Evolutionary conservation across 1,140 invertebrate genomes (phyloP).

Genomic region (Melipona quadrifasciata): DNA sequence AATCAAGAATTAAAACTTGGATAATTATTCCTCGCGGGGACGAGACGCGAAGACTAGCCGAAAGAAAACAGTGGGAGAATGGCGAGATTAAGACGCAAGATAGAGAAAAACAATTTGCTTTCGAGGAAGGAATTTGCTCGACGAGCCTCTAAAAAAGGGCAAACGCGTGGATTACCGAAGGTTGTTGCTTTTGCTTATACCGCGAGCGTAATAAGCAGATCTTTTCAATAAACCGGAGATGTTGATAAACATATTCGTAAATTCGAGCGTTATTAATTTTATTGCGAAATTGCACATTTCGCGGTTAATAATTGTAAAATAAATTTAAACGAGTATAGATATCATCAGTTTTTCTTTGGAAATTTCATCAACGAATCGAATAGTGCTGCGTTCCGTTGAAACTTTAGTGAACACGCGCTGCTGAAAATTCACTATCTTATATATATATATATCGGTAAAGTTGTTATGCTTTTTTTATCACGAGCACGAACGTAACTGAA

Average conservation of each 20-base stretch:
- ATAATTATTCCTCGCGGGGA: not conserved
- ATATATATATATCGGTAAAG: not conserved
- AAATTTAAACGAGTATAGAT: not conserved
- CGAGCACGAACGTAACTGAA: no score
- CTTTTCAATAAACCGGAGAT: not conserved
- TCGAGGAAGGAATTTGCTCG: not conserved
- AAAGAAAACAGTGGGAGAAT: no score
- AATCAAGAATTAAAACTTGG: not conserved
- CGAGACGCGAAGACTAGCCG: no score
- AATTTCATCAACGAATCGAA: not conserved
- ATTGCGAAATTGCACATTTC: not conserved
- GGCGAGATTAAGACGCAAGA: not conserved
- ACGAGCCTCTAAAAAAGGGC: constrained; percentile 1
- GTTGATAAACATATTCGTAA: not conserved
- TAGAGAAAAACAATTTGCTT: constrained; percentile 9
- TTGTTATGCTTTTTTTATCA: not conserved
- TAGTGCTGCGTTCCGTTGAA: not conserved
- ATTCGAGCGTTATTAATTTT: not conserved
- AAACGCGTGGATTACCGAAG: not conserved
- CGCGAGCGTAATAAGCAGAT: not conserved
- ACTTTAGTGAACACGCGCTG: not conserved
- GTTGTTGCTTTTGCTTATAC: not conserved
- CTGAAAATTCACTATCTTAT: not conserved
- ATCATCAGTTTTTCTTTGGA: not conserved
- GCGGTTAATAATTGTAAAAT: not conserved